These are phyloP conservation scores for Strix uralensis DNA, from an alignment of 2,113 vertebrate species.

Conservation along the genomic window DNA sequence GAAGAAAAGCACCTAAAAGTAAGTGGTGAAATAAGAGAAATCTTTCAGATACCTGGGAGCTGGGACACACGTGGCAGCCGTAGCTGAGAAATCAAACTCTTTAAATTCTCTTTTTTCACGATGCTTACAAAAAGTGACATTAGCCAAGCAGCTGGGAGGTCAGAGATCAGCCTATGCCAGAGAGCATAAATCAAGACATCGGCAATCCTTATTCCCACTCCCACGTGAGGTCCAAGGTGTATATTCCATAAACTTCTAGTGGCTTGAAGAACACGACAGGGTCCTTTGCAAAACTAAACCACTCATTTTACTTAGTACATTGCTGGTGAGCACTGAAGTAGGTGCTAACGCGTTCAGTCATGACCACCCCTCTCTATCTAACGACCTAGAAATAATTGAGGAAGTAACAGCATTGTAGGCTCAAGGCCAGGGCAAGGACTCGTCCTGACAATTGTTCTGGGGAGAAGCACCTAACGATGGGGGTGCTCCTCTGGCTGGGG, in stretches of 20 bases:
- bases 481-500: not conserved
- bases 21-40: not conserved
- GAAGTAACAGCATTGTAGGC: not conserved
- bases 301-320: no score
- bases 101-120: not conserved
- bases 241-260: not conserved
- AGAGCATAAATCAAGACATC: not conserved
- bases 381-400: not conserved
- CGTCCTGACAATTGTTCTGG: accelerated
- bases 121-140: not conserved
- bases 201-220: not conserved
- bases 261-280: not conserved
- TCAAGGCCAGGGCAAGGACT: not conserved
- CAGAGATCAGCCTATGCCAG: not conserved
- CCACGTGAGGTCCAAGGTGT: accelerated
- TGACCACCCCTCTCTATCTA: no score
- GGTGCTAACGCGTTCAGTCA: not conserved
- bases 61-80: not conserved
- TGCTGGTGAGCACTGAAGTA: not conserved
- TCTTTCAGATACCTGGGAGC: no score
- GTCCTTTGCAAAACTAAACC: no score
- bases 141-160: not conserved
- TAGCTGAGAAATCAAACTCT: not conserved
- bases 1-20: not conserved
- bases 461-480: accelerated